These are phyloP conservation scores for Chunga burmeisteri DNA, from an alignment of 2,113 vertebrate species.

Conservation along the genomic window DNA sequence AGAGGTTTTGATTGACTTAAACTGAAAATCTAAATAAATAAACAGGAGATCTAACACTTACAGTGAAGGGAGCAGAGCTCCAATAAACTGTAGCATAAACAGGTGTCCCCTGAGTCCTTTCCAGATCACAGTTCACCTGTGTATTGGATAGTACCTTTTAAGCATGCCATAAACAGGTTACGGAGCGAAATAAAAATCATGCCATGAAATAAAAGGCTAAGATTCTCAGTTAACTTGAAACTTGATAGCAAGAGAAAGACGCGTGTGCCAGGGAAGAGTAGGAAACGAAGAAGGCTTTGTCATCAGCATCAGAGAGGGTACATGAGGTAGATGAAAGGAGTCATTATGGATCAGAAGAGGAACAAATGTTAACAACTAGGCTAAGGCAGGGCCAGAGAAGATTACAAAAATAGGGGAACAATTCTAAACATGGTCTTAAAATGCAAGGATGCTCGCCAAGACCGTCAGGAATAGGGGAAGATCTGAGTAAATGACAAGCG, in stretches of 20 bases:
- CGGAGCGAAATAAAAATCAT: background rate
- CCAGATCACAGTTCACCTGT: background rate
- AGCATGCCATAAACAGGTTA: background rate
- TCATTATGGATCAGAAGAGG: background rate
- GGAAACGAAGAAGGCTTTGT: background rate
- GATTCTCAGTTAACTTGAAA: background rate
- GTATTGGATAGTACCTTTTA: background rate
- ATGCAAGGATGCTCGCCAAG: background rate
- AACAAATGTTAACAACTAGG: background rate
- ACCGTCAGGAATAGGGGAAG: background rate
- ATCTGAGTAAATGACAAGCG: background rate
- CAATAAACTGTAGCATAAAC: background rate
- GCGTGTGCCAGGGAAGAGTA: background rate
- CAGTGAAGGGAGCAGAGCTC: background rate
- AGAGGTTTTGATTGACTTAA: background rate
- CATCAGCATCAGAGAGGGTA: background rate
- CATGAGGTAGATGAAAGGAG: background rate
- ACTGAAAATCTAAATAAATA: constrained; percentile 17
- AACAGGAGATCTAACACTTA: background rate
- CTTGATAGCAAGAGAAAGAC: background rate
- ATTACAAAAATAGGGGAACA: background rate
- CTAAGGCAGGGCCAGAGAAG: background rate
- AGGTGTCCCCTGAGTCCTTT: background rate
- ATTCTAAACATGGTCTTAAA: background rate
- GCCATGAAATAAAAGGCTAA: background rate